Base-by-base conservation (phyloP, 2,888 invertebrate genomes). In the Cryptocephalus moraei region DNA sequence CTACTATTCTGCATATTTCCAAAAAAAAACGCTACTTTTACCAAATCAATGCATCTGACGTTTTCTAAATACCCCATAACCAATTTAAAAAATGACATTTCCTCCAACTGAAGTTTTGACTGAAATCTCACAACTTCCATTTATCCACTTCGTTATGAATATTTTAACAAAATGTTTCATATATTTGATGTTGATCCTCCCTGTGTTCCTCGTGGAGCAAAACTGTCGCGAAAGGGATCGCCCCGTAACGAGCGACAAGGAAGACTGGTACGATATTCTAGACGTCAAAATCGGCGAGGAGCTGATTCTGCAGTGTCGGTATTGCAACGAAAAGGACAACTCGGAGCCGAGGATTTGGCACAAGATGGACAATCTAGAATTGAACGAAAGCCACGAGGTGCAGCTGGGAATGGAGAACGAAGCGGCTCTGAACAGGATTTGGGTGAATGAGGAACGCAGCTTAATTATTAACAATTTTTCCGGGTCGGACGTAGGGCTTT, bases 331-430 rank as follows among this genome's bases (percentile, higher is more conserved):
- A 56, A 57, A 58, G 32, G 70, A 69, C 49, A 68, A 71, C 51
- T 59, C 59, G 6, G 61, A 68, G 40, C 65, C 74, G 2, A 75
- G 71, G 64, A 67, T 74, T 44, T 78, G 78, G 78, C 75, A 71
- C 54, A 69, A 68, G 59, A 67, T 73, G 53, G 67, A 73, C 56
- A 61, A 63, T 9, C 60, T 69, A 32, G 65, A 63, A 46, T 58
- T 59, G 47, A 52, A 51, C 3, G 47, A 59, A 1, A 61, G 69
- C 11, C 58, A 58, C 34, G 75, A 75, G 65, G 69, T 77, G 33
- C 33, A 47, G 43, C 34, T 52, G 8, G 74, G 66, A 39, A 76
- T 75, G 73, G 64, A 72, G 40, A 74, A 72, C 51, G 71, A 76
- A 47, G 52, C 60, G 34, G 63, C 67, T 0, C 53, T 63, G 2